Conservation (phyloP, 2,888 invertebrate species). For the Noctua comes region DNA sequence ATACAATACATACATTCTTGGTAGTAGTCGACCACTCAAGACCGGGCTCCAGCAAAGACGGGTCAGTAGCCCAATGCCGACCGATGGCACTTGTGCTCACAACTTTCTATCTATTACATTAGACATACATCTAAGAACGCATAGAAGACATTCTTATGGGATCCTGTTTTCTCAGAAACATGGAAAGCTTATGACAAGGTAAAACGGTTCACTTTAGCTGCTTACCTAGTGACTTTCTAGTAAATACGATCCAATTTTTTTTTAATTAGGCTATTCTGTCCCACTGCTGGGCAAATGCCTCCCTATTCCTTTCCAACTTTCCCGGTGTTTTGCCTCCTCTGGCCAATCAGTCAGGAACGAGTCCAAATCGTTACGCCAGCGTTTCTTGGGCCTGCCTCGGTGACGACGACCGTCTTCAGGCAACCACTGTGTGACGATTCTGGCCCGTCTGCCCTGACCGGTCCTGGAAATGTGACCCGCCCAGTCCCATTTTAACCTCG, state of each 20-base stretch:
- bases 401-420: too few species aligned
- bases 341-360: too few species aligned
- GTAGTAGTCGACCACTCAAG: background rate
- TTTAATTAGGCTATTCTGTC: too few species aligned
- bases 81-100: constrained; percentile 16
- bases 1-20: constrained; percentile 4
- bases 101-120: constrained; percentile 40
- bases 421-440: too few species aligned
- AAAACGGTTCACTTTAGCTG: background rate
- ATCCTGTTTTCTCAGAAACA: background rate
- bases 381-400: too few species aligned
- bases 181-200: background rate
- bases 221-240: background rate
- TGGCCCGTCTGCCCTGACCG: too few species aligned
- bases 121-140: constrained; percentile 13
- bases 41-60: background rate
- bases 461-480: too few species aligned
- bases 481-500: too few species aligned
- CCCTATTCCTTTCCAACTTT: too few species aligned
- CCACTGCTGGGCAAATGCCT: too few species aligned
- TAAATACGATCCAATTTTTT: background rate
- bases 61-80: constrained; percentile 35
- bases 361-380: too few species aligned
- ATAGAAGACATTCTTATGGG: background rate
- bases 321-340: too few species aligned